phyloP scores from a whole-genome alignment of 2,888 invertebrate species.

The Drosophila mettleri region DNA sequence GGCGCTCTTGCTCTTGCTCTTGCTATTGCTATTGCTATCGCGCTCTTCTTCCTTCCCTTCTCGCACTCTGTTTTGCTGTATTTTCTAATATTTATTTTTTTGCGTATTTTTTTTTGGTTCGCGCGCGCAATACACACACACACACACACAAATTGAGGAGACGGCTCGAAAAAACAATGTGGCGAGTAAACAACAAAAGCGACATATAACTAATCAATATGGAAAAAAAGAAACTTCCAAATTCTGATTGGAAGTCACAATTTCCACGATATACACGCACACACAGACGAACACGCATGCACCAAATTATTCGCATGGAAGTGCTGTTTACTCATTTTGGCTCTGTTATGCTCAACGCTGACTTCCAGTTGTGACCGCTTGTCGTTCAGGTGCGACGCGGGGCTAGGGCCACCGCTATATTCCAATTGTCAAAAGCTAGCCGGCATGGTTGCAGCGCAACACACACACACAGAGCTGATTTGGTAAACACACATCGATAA shows the following conservation, averaged over 20 bases:
- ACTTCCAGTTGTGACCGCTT: slow-evolving; percentile 37
- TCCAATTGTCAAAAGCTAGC: slow-evolving; percentile 62
- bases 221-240: slow-evolving; percentile 84
- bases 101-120: slow-evolving; percentile 28
- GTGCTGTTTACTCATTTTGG: slow-evolving; percentile 35
- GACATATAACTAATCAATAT: slow-evolving; percentile 85
- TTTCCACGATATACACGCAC: slow-evolving; percentile 58
- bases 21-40: neutral
- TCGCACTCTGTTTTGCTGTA: slow-evolving; percentile 9
- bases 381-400: neutral
- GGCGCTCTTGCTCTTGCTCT: neutral
- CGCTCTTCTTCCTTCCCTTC: neutral
- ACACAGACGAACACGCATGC: slow-evolving; percentile 58
- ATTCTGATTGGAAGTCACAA: slow-evolving; percentile 61
- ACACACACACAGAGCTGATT: slow-evolving; percentile 30
- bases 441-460: slow-evolving; percentile 48
- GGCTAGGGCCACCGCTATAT: neutral
- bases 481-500: slow-evolving; percentile 13
- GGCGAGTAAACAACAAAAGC: slow-evolving; percentile 84
- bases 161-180: slow-evolving; percentile 73
- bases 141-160: slow-evolving; percentile 62
- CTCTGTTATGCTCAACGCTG: slow-evolving; percentile 16
- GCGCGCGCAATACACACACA: slow-evolving; percentile 51
- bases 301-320: slow-evolving; percentile 67
- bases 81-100: slow-evolving; percentile 28